phyloP scores from a whole-genome alignment of 2,888 invertebrate genomes.

The Podotricha telesiphe region DNA sequence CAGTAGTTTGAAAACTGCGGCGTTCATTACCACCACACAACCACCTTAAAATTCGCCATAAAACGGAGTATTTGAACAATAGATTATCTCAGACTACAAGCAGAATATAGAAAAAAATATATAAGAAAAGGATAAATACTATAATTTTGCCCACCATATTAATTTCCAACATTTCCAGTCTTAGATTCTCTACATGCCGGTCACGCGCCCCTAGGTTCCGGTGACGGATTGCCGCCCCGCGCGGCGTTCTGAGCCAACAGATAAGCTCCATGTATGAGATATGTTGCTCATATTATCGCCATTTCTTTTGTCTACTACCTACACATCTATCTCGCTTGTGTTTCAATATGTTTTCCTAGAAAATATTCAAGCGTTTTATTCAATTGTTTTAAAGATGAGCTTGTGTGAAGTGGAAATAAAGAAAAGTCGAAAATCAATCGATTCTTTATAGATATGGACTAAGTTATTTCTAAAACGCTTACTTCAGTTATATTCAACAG shows the following conservation, averaged over 20 bases:
- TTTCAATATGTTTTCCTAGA: background rate
- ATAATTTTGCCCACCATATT: conserved; percentile 3
- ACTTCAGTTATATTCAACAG: too few relatives aligned
- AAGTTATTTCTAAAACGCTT: too few relatives aligned
- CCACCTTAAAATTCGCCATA: too few relatives aligned
- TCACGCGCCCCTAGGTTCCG: conserved; percentile 8
- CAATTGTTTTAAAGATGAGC: background rate
- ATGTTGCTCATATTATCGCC: conserved; percentile 30
- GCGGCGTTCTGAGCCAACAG: conserved; percentile 37
- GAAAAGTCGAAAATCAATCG: too few relatives aligned
- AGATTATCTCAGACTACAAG: too few relatives aligned
- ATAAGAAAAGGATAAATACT: background rate
- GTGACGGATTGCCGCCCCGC: conserved; percentile 41
- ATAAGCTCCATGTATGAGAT: conserved; percentile 31
- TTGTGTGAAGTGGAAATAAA: too few relatives aligned
- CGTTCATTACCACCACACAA: too few relatives aligned
- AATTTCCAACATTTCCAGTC: background rate
- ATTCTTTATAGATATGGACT: too few relatives aligned
- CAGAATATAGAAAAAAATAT: too few relatives aligned
- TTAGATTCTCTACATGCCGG: background rate
- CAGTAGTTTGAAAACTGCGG: too few relatives aligned
- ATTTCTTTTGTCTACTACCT: conserved; percentile 22
- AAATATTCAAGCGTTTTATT: background rate
- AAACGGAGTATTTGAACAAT: too few relatives aligned
- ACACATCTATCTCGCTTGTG: conserved; percentile 11